Evolutionary conservation across 2,888 invertebrate genomes (phyloP), one percentile per base, ranked within the genome.

Genomic region (Lycocerus yunnanus): DNA sequence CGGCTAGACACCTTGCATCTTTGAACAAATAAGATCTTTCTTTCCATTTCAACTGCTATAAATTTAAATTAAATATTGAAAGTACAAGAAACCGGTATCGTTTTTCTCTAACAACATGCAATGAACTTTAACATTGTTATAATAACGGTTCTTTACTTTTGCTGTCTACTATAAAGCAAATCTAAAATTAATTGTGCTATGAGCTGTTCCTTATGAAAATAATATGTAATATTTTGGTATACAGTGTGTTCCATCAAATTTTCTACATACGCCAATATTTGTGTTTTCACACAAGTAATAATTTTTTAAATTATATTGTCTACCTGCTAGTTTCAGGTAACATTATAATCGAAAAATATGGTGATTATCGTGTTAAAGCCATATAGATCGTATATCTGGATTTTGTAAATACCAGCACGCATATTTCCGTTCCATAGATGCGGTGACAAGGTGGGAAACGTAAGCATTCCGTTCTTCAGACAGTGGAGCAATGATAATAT

Each of bases 61-160:
- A 20, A 63, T 63, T 16, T 18, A 18, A 63, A 63, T 63, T 63
- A 63, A 63, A 63, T 63, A 63, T 18, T 63, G 61, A 63, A 63
- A 63, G 61, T 63, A 63, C 60, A 63, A 20, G 10, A 63, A 43
- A 63, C 61, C 16, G 61, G 61, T 63, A 63, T 63, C 18, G 61
- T 63, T 63, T 63, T 43, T 43, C 43, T 43, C 43, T 63, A 63
- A 63, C 61, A 15, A 61, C 61, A 63, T 18, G 61, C 16, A 63
- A 69, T 65, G 75, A 74, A 69, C 72, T 69, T 72, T 69, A 72
- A 66, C 69, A 61, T 67, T 43, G 43, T 43, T 43, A n/a, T n/a
- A 43, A 16, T 75, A 75, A 75, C 75, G 71, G 75, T 75, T 18
- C 43, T 69, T 43, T 69, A 75, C 74, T 72, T 75, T 75, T 75